These are phyloP conservation scores for Oscheius sp. DNA, from an alignment of 2,888 invertebrate species.

Conservation along the genomic window DNA sequence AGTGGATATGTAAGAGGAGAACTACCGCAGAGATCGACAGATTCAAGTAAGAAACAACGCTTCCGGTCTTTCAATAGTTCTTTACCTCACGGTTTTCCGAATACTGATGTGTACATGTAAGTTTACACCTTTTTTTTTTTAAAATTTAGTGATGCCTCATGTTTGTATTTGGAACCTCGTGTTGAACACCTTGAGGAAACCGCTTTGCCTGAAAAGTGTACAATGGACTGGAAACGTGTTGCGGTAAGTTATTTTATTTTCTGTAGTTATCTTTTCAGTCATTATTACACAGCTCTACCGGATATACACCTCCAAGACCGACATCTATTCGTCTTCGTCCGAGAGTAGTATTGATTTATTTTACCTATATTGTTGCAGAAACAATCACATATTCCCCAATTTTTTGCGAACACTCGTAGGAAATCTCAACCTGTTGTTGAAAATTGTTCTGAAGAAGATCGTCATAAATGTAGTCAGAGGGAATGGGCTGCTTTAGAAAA, in stretches of 20 bases:
- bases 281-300: constrained; percentile 11
- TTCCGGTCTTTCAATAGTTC: constrained; percentile 31
- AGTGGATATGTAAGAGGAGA: constrained; percentile 39
- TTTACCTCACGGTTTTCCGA: constrained; percentile 46
- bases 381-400: constrained; percentile 34
- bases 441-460: constrained; percentile 28
- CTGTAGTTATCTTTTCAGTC: not conserved
- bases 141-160: constrained; percentile 45
- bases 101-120: constrained; percentile 37
- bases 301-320: constrained; percentile 1
- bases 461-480: constrained; percentile 29
- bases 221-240: constrained; percentile 7
- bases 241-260: not conserved
- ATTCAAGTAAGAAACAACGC: constrained; percentile 33
- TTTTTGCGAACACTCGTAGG: constrained; percentile 33
- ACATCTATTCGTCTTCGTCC: not conserved
- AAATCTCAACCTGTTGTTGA: constrained; percentile 6
- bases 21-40: constrained; percentile 37
- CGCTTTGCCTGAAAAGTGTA: not conserved
- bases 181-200: constrained; percentile 6
- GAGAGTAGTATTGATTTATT: not conserved
- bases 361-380: constrained; percentile 17
- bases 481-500: constrained; percentile 34
- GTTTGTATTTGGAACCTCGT: constrained; percentile 37
- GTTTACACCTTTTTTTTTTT: no score